A percentile compares a stretch with the other conserved stretches of the same genome.
Conservation (phyloP, 2,888 invertebrate genomes). For the Ischnus inquisitorius region DNA sequence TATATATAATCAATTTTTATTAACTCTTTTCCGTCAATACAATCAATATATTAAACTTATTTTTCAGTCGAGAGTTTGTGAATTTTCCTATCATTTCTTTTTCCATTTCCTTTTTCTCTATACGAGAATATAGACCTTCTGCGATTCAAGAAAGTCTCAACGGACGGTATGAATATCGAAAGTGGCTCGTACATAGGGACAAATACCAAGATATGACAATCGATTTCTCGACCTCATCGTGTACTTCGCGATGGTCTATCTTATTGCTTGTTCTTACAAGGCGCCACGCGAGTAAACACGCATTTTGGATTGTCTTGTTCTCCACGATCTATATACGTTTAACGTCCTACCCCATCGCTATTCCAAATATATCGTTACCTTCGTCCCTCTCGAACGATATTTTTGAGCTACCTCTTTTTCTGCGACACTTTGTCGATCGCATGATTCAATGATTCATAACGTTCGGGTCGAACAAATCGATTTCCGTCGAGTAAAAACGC, state of each 20-base stretch:
- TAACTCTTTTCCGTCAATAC: no score
- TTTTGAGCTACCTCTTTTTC: slow-evolving; percentile 9
- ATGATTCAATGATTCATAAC: slow-evolving; percentile 50
- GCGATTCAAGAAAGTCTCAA: background rate
- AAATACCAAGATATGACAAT: slow-evolving; percentile 29
- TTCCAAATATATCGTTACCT: background rate
- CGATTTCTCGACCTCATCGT: background rate
- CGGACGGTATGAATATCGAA: background rate
- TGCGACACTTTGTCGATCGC: slow-evolving; percentile 50
- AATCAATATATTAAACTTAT: no score
- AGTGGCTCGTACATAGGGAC: slow-evolving; percentile 8
- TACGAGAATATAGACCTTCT: background rate
- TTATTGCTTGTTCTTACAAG: slow-evolving; percentile 24
- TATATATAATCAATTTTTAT: no score
- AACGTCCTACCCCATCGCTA: background rate
- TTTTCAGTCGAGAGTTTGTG: no score
- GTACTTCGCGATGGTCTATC: slow-evolving; percentile 34
- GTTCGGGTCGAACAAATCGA: slow-evolving; percentile 34
- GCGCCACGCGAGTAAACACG: background rate
- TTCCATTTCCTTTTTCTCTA: background rate
- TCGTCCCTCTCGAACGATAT: background rate
- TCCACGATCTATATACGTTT: background rate
- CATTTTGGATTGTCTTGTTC: background rate
- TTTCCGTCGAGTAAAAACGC: slow-evolving; percentile 37
- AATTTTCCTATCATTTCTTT: background rate